Evolutionary conservation across 2,113 vertebrate genomes (phyloP).

Genomic region (Isurus oxyrinchus): DNA sequence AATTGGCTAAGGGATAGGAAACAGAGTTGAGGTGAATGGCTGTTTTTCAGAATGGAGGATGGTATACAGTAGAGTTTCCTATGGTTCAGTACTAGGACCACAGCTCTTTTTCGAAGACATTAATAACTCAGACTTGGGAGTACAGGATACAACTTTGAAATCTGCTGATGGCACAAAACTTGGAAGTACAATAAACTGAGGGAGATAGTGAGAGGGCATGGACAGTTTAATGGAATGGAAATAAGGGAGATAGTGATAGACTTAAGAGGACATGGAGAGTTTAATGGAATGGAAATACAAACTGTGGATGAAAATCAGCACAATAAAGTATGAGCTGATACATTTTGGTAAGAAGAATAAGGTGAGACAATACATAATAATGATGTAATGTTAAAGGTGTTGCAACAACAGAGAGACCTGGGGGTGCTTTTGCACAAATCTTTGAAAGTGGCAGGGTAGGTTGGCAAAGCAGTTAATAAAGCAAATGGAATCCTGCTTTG

Average conservation of each 20-base stretch:
- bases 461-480: no score
- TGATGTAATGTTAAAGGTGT: no score
- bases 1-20: background rate
- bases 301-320: background rate
- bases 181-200: background rate
- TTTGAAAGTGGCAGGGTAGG: no score
- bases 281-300: background rate
- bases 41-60: background rate
- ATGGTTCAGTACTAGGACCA: background rate
- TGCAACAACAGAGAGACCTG: no score
- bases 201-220: background rate
- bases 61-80: background rate
- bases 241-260: background rate
- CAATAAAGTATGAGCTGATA: no score
- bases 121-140: background rate
- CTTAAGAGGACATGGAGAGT: background rate
- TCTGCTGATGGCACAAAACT: background rate
- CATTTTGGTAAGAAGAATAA: no score
- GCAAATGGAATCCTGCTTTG: no score
- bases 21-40: background rate
- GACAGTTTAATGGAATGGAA: background rate
- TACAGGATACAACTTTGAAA: background rate
- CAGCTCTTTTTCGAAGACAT: background rate
- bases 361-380: no score
- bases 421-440: no score